Evolutionary conservation across 2,888 invertebrate species (phyloP).

Genomic region (Priocnemis perturbator): DNA sequence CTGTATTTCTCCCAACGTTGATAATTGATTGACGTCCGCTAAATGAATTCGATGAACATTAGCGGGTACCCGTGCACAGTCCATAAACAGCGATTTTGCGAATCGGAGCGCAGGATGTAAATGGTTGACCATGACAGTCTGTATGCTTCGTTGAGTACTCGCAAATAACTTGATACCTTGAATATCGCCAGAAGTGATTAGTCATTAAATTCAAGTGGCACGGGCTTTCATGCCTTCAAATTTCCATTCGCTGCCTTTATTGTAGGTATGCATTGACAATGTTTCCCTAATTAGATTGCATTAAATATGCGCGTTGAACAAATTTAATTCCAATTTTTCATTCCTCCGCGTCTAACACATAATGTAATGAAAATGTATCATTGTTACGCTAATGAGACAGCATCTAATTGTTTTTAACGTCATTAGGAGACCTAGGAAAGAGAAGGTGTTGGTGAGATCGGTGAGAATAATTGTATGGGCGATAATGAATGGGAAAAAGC

Average conservation of each 20-base stretch:
- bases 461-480: slow-evolving; percentile 23
- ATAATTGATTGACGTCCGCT: slow-evolving; percentile 53
- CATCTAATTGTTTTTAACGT: no score
- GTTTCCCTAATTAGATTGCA: no score
- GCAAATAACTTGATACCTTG: slow-evolving; percentile 52
- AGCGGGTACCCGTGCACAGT: slow-evolving; percentile 41
- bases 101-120: slow-evolving; percentile 47
- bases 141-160: slow-evolving; percentile 44
- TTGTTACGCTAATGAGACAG: no score
- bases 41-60: slow-evolving; percentile 59
- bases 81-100: slow-evolving; percentile 57
- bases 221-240: no score
- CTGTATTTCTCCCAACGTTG: neutral
- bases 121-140: slow-evolving; percentile 34
- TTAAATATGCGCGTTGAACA: no score
- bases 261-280: no score
- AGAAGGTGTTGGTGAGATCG: slow-evolving; percentile 9
- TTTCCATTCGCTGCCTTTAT: no score
- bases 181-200: slow-evolving; percentile 45
- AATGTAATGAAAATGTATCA: no score
- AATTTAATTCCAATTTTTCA: no score
- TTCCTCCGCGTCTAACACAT: no score
- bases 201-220: slow-evolving; percentile 31
- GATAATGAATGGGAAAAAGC: slow-evolving; percentile 23
- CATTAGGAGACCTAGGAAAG: slow-evolving; percentile 1